Evolutionary conservation across 2,797 vertebrate genomes (phyloP), one percentile per base, ranked within the genome.

Genomic region (Pseudochaenichthys georgianus): DNA sequence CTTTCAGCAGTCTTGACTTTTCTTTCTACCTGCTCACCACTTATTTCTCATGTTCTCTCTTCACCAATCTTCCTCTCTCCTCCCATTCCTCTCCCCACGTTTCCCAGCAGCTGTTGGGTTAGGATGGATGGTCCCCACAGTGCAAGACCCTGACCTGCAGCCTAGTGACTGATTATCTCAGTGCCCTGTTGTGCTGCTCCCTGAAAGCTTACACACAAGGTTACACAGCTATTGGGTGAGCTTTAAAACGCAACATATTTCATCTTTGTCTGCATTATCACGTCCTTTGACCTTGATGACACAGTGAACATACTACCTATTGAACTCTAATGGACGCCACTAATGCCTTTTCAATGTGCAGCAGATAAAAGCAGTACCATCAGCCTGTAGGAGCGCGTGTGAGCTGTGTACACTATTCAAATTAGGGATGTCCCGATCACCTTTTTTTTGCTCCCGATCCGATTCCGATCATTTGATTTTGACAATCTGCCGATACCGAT

Each of bases 141-240:
- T 74, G 83, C 83, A 74, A 78, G 89, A 91, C 89, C 90, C 88
- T 93, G 93, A 91, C 92, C 87, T 86, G 85, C 85, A 83, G 83
- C 87, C 86, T 80, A 77, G 85, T 94, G 94, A 94, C 87, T 93
- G 91, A 95, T 94, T 90, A 94, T 89, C 83, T 79, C 80, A n/a
- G 38, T 78, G 86, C 79, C 90, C 88, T 80, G 79, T 87, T 81
- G 77, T 81, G 80, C 74, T 82, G 80, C 73, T 87, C 75, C 68
- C 79, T 75, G 60, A 75, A 84, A 73, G 66, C 82, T 81, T 70
- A 90, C 74, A 86, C 75, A 70, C 91, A 92, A 87, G 79, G 87
- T 88, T 89, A 87, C 59, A 13, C 46, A 69, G 75, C 86, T 77
- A 73, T 38, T 77, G 78, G 77, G 64, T 58, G 73, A 84, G 77